Conservation (phyloP, 2,888 invertebrate species). For the Yponomeuta cagnagella region DNA sequence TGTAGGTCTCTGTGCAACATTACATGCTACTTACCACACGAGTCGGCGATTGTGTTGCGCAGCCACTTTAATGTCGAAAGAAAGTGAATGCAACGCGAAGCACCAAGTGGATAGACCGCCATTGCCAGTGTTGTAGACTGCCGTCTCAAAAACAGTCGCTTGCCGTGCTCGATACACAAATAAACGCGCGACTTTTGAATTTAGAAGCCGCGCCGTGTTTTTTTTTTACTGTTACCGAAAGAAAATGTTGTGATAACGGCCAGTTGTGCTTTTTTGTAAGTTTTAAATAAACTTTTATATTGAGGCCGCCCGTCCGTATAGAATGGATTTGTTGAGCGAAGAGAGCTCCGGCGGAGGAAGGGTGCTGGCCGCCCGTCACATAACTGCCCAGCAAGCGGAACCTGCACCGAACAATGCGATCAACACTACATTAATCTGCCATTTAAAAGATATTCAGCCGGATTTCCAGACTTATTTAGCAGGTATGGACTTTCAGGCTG, state of each 20-base stretch:
- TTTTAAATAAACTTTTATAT: not conserved
- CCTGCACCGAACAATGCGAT: constrained; percentile 43
- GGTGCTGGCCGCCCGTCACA: constrained; percentile 47
- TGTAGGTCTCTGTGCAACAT: no score
- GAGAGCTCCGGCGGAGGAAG: constrained; percentile 35
- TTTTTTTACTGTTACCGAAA: not conserved
- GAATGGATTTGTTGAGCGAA: constrained; percentile 53
- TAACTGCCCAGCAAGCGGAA: constrained; percentile 44
- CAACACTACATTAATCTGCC: constrained; percentile 57
- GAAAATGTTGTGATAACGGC: not conserved
- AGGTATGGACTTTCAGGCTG: constrained; percentile 40
- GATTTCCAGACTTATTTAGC: constrained; percentile 53
- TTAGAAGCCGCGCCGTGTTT: constrained; percentile 8
- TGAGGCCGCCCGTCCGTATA: no score
- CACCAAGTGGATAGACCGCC: constrained; percentile 24
- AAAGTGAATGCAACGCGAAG: constrained; percentile 61
- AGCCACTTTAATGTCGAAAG: constrained; percentile 63
- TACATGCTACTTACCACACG: not conserved
- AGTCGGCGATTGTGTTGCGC: constrained; percentile 39
- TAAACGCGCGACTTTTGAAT: constrained; percentile 20
- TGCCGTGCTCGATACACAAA: constrained; percentile 5
- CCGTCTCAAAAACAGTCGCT: constrained; percentile 13
- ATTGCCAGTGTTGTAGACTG: constrained; percentile 13
- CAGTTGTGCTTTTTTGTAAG: constrained; percentile 6
- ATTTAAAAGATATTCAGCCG: constrained; percentile 53